Percentiles rank a stretch among this genome's conserved stretches.
Evolutionary conservation across 2,797 vertebrate genomes (phyloP).

Genomic region (Lophius americanus): DNA sequence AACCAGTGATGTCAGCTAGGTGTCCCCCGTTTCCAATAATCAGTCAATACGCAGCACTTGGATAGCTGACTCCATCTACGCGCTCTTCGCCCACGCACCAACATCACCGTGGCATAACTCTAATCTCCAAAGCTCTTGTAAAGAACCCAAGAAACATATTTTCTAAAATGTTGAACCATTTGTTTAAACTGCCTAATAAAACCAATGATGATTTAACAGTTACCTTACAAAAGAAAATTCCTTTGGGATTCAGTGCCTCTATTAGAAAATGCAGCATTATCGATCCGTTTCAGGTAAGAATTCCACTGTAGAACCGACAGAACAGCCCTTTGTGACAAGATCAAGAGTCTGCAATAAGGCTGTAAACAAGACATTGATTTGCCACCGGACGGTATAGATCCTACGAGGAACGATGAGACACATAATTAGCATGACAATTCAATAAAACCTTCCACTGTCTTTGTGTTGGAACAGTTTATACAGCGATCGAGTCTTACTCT

Average conservation of each 20-base stretch:
- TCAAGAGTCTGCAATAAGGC: slow-evolving; percentile 48
- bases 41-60: too few species aligned
- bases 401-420: slow-evolving; percentile 19
- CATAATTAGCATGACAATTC: slow-evolving; percentile 51
- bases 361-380: slow-evolving; percentile 63
- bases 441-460: slow-evolving; percentile 35
- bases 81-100: too few species aligned
- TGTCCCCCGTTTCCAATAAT: too few species aligned
- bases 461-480: slow-evolving; percentile 22
- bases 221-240: neutral
- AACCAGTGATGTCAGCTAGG: too few species aligned
- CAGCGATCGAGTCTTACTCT: slow-evolving; percentile 16
- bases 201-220: neutral
- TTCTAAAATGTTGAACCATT: neutral
- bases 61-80: too few species aligned
- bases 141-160: neutral
- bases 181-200: slow-evolving; percentile 1
- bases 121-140: too few species aligned
- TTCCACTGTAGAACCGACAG: slow-evolving; percentile 26
- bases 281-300: neutral
- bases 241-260: neutral
- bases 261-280: slow-evolving; percentile 2
- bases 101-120: too few species aligned
- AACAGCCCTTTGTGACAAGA: slow-evolving; percentile 53
- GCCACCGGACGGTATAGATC: slow-evolving; percentile 41